Conservation (phyloP, 2,888 invertebrate genomes). For the Sesia bembeciformis region DNA sequence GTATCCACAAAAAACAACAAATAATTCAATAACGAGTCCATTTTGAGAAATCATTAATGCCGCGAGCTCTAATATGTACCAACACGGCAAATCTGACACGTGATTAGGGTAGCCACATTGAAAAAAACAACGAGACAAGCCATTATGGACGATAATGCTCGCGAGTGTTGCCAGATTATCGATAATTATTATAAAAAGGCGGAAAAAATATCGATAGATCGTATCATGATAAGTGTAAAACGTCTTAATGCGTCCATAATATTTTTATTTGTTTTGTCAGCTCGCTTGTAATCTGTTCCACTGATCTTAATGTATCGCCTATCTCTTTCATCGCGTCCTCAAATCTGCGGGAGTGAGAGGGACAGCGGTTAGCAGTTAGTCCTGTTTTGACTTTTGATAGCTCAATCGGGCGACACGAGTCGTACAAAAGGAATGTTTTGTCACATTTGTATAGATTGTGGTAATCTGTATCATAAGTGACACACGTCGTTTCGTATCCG, state of each 20-base stretch:
- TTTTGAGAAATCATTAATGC: constrained; percentile 55
- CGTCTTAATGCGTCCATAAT: constrained; percentile 68
- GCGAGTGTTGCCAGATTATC: constrained; percentile 71
- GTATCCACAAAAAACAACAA: constrained; percentile 19
- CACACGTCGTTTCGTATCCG: neutral
- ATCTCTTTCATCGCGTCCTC: constrained; percentile 25
- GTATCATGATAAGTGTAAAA: constrained; percentile 61
- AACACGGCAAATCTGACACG: constrained; percentile 66
- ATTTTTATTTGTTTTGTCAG: constrained; percentile 67
- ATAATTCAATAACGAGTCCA: constrained; percentile 48
- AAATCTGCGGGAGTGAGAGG: constrained; percentile 19
- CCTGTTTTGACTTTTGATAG: constrained; percentile 54
- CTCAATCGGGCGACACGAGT: constrained; percentile 38
- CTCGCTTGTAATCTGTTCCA: constrained; percentile 35
- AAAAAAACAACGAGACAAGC: constrained; percentile 55
- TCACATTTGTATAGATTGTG: constrained; percentile 15
- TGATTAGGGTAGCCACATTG: constrained; percentile 67
- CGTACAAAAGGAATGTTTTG: constrained; percentile 38
- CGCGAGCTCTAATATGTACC: constrained; percentile 38
- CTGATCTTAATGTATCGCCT: constrained; percentile 47
- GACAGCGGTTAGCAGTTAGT: constrained; percentile 23
- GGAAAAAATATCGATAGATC: constrained; percentile 38
- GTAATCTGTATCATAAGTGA: neutral
- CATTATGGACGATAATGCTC: constrained; percentile 54
- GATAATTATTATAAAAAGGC: constrained; percentile 66